These are phyloP conservation scores for Drosophila hamatofila DNA, from an alignment of 2,888 invertebrate genomes.

Conservation along the genomic window DNA sequence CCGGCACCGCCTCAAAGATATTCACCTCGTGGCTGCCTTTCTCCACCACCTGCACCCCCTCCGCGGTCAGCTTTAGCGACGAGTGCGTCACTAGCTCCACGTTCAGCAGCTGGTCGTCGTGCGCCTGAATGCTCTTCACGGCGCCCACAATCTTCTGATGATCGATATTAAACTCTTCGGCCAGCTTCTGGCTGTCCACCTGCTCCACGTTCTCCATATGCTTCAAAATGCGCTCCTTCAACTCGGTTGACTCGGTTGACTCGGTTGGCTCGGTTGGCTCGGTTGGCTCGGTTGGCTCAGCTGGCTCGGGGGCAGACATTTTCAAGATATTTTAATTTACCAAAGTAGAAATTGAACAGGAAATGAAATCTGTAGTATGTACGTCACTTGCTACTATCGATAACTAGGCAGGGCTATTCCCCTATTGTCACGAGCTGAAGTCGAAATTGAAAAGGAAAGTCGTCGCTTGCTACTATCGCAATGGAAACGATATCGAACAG, in stretches of 20 bases:
- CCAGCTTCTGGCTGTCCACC: slow-evolving; percentile 3
- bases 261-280: too few species aligned
- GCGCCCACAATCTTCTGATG: slow-evolving; percentile 4
- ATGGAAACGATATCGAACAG: too few species aligned
- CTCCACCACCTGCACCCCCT: neutral
- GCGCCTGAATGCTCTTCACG: slow-evolving; percentile 7
- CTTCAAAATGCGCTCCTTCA: neutral
- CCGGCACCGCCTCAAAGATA: neutral
- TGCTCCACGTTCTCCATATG: neutral
- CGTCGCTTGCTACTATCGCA: too few species aligned
- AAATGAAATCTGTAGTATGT: too few species aligned
- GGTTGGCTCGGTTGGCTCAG: too few species aligned
- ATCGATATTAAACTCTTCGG: neutral
- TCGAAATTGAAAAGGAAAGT: too few species aligned
- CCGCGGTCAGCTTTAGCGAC: neutral
- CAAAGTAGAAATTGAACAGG: too few species aligned
- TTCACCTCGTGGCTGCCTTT: slow-evolving; percentile 1
- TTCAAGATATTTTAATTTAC: neutral
- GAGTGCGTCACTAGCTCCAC: neutral
- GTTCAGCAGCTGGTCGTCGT: neutral
- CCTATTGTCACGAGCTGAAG: too few species aligned
- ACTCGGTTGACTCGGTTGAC: neutral
- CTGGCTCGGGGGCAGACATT: neutral
- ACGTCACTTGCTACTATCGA: too few species aligned
- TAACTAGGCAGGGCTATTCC: too few species aligned